Evolutionary conservation across 2,113 vertebrate species (phyloP).

Genomic region (Dendropsophus ebraccatus): DNA sequence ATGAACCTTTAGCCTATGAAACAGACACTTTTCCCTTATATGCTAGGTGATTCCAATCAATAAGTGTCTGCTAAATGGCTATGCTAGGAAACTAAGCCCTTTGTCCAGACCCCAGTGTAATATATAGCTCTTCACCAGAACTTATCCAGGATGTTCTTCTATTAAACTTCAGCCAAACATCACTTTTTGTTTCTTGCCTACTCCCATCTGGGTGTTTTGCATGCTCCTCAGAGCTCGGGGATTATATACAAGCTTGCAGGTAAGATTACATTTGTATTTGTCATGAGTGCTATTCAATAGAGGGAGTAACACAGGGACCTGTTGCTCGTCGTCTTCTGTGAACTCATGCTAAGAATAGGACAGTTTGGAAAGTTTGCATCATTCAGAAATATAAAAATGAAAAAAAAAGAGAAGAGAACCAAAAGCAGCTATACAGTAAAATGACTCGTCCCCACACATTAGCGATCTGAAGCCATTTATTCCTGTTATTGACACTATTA

Average conservation of each 20-base stretch:
- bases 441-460: background rate
- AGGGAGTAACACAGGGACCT: constrained; percentile 81
- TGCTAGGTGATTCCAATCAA: constrained; percentile 86
- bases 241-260: constrained; percentile 71
- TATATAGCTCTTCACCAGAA: background rate
- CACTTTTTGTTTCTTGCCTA: constrained; percentile 65
- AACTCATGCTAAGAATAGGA: constrained; percentile 49
- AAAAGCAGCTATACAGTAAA: background rate
- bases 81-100: background rate
- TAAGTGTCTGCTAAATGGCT: constrained; percentile 57
- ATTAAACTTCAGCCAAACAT: constrained; percentile 60
- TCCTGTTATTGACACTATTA: background rate
- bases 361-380: constrained; percentile 32
- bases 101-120: constrained; percentile 60
- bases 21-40: constrained; percentile 84
- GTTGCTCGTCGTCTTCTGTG: constrained; percentile 80
- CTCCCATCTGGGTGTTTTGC: constrained; percentile 66
- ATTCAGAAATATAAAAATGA: background rate
- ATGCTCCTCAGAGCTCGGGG: constrained; percentile 63
- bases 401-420: background rate
- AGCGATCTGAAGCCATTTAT: background rate
- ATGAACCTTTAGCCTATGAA: constrained; percentile 84
- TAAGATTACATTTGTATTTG: constrained; percentile 70
- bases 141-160: constrained; percentile 37
- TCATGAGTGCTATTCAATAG: constrained; percentile 67